Evolutionary conservation across 2,888 invertebrate species (phyloP).

Genomic region (Ectemnius lituratus): DNA sequence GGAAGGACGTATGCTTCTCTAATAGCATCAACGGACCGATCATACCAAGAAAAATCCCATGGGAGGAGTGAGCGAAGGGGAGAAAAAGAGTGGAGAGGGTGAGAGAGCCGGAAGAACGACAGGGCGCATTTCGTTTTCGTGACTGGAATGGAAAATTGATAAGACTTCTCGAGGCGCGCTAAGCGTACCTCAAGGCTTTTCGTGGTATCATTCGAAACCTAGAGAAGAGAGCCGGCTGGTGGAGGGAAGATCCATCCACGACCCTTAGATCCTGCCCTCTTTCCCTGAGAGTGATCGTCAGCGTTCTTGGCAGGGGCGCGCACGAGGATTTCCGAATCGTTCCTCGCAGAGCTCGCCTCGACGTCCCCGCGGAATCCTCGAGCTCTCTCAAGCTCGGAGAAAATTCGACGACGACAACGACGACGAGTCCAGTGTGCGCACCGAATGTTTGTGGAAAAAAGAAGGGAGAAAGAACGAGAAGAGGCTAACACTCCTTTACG

Average conservation of each 20-base stretch:
- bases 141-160: slow-evolving; percentile 28
- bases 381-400: background rate
- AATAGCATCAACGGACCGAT: background rate
- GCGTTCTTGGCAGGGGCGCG: slow-evolving; percentile 8
- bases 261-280: background rate
- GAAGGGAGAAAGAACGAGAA: background rate
- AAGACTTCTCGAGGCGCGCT: slow-evolving; percentile 14
- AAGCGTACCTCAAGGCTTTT: background rate
- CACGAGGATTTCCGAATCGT: background rate
- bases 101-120: background rate
- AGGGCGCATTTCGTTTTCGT: slow-evolving; percentile 12
- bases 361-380: slow-evolving; percentile 2
- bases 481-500: too few relatives aligned
- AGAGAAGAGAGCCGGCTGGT: background rate
- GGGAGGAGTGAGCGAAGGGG: background rate
- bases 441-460: too few relatives aligned
- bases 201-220: slow-evolving; percentile 5
- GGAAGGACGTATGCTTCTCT: background rate
- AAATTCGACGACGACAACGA: slow-evolving; percentile 2
- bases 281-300: background rate
- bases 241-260: background rate
- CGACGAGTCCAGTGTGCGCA: background rate
- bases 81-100: background rate
- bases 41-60: background rate
- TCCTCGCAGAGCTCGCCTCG: background rate